Evolutionary conservation across 1,140 invertebrate species (phyloP), one percentile per base, ranked within the genome.

Genomic region (Drosophila trapezifrons): DNA sequence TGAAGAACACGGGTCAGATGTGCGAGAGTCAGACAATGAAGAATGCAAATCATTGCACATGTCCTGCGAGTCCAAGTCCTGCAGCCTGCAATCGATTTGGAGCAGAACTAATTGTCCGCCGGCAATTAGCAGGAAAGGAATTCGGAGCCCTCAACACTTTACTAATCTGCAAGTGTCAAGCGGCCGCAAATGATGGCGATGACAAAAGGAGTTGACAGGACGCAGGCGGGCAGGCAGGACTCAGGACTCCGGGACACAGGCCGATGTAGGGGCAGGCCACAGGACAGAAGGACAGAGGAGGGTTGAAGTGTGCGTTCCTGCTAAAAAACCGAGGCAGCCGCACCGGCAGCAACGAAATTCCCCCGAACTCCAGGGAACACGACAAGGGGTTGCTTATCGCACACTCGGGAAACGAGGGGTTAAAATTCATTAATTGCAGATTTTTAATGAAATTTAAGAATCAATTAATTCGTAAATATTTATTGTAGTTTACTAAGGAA

Each of bases 121-220:
- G 85, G 79, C 83, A 86, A 86, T 86, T 86, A 86, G 83, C 83
- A 86, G 59, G 83, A 86, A 86, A 86, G 76, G 67, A 76, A 76
- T 60, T 51, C 40, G 17, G 60, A 35, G 49, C 75, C 82, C 64
- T 83, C 83, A 87, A 86, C 83, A 86, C 83, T 87, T 87, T 86
- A 87, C 83, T 86, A 86, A 86, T 86, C 83, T 87, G 83, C 83
- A 86, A 86, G 83, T 86, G 83, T 86, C 83, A 86, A 87, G 82
- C 83, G 63, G 69, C 63, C 60, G 78, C 54, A 80, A 70, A 63
- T 54, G 78, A 77, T 77, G 64, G 47, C 59, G 63, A 58, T 54
- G 73, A 76, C 73, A 77, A 77, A 87, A 76, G 83, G 83, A 86
- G 79, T 86, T 86, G 82, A 87, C 79, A 72, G 76, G 65, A 52